Evolutionary conservation across 2,113 vertebrate genomes (phyloP), one percentile per base, ranked within the genome.

Genomic region (Leucopsar rothschildi): DNA sequence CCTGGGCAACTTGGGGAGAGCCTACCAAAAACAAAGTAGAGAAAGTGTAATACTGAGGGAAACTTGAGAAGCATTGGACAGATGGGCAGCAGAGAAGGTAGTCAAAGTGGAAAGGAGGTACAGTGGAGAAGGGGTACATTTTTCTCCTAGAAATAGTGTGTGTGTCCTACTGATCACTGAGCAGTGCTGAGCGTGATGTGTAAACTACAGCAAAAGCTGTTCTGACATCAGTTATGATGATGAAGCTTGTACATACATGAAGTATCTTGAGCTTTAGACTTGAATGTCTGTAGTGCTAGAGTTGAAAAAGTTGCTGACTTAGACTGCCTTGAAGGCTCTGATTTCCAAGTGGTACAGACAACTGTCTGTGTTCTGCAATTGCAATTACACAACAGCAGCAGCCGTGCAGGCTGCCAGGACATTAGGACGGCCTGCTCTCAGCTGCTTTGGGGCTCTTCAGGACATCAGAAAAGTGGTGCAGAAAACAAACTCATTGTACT

Each of bases 311-410:
- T 90, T 92, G 75, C 91, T 97, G 95, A 96, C 78, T 79, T 91
- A 70, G 57, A 12, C 50, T 95, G 45, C 70, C 85, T 72, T 91
- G 78, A 77, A 89, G 87, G 70, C 35, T 79, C 66, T 61, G 66
- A 55, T 92, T 95, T 93, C 92, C 90, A 95, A 95, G 66, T 76
- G 56, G 87, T 87, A 80, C 89, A 96, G 90, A 93, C 88, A 92
- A 37, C 39, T 82, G 93, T 82, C 86, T 95, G 75, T 61, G 71
- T 78, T 90, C 94, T 86, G 94, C 91, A 97, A 96, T 88, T 31
- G 25, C 82, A 82, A 13, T 95, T 94, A 82, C 56, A 89, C 94
- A 97, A 95, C 61, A 57, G 24, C 86, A 82, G 72, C 64, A 66
- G 44, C 49, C 2, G 64, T 80, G 42, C 86, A 86, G 64, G 64